These are phyloP conservation scores for Hippolais icterina DNA, from an alignment of 2,113 vertebrate species.

Conservation along the genomic window DNA sequence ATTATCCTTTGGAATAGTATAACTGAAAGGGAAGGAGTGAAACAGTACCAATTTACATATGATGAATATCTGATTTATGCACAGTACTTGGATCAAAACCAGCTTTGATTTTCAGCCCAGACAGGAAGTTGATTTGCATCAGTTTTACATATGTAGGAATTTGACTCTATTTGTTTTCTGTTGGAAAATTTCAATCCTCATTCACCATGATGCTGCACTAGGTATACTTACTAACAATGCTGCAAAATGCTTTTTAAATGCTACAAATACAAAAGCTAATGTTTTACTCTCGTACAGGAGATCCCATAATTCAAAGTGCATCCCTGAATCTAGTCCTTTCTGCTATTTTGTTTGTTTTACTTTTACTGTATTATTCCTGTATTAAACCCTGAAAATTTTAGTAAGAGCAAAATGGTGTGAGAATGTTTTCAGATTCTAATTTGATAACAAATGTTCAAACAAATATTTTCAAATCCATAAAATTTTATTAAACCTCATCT, in stretches of 20 bases:
- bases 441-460: neutral
- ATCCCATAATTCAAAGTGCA: neutral
- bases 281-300: neutral
- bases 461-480: neutral
- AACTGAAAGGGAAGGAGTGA: conserved; percentile 33
- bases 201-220: neutral
- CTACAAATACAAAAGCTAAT: neutral
- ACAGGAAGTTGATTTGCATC: conserved; percentile 63
- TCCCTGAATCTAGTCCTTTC: neutral
- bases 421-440: neutral
- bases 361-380: neutral
- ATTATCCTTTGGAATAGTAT: neutral
- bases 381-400: neutral
- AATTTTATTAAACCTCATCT: neutral
- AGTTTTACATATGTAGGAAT: conserved; percentile 28
- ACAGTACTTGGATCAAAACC: conserved; percentile 43
- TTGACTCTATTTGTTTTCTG: conserved; percentile 29
- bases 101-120: conserved; percentile 49
- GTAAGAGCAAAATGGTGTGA: neutral
- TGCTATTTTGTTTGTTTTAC: neutral
- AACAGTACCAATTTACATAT: conserved; percentile 37
- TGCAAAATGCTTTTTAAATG: neutral
- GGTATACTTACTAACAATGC: neutral
- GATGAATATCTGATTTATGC: conserved; percentile 61
- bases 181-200: neutral